Base-by-base conservation (phyloP, 1,140 invertebrate species). In the Caerostris darwini region DNA sequence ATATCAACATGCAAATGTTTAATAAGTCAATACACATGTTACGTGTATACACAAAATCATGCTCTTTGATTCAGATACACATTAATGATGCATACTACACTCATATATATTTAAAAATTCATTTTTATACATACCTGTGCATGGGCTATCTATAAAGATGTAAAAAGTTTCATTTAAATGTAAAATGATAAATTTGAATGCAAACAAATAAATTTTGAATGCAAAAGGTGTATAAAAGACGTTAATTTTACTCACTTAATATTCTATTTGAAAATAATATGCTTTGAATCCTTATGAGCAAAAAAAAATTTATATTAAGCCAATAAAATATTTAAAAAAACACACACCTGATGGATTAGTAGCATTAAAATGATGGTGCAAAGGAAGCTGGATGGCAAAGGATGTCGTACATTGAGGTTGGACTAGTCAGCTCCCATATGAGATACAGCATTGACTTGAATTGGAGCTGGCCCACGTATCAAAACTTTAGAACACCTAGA, bases 401-500 rank as follows among this genome's bases (percentile, higher is more conserved):
- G 94, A 88, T 95, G 92, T 12, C 88, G n/a, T 4, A 95, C 94
- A 57, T 88, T 17, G 92, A 95, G 14, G 94, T 95, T 12, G 94
- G 94, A 89, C 92, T 94, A 61, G 94, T 95, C 54, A 95, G 92
- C 94, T 12, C 94, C 94, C 89, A 95, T 92, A 14, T 94, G 88
- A 56, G 88, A 95, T 4, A 94, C 91, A 85, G 94, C 94, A 94
- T 94, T 95, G n/a, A 95, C 94, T 94, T 95, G 94, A 71, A 95
- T 95, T 14, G 85, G 92, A 67, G 88, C 87, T 59, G 83, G 93
- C 3, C 94, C 94, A 56, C 87, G 69, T 69, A 89, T 96, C 85
- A 97, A 95, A 77, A 97, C 96, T 95, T 96, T 97, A 50, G 96
- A 95, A 61, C 97, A 96, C 56, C 97, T 96, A n/a, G 97, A 98